Percentiles rank a stretch among this genome's conserved stretches.
Conservation (phyloP, 2,888 invertebrate genomes). For the Hoplodrina ambigua region DNA sequence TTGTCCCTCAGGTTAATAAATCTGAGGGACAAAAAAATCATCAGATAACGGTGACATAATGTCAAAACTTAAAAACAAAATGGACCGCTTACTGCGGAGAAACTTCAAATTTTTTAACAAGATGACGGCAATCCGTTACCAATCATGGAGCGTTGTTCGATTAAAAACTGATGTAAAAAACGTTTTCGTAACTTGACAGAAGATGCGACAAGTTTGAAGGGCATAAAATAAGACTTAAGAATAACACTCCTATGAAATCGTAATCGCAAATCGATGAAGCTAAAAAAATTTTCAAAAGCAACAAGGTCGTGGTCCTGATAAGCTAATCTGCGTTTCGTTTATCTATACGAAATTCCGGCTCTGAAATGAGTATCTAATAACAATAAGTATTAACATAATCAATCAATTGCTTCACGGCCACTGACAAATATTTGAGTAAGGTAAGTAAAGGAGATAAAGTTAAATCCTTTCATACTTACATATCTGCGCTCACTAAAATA, state of each 20-base stretch:
- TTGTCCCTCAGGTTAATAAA: background rate
- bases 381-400: slow-evolving; percentile 43
- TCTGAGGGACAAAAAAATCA: no score
- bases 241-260: slow-evolving; percentile 10
- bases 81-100: slow-evolving; percentile 1
- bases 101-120: slow-evolving; percentile 16
- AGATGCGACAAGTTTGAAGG: slow-evolving; percentile 14
- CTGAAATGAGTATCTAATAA: slow-evolving; percentile 41
- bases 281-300: slow-evolving; percentile 36
- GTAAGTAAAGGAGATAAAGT: background rate
- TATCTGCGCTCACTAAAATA: background rate
- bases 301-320: slow-evolving; percentile 62
- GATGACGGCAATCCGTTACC: slow-evolving; percentile 58
- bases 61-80: background rate
- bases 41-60: background rate
- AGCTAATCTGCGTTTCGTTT: slow-evolving; percentile 44
- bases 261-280: slow-evolving; percentile 25
- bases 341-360: slow-evolving; percentile 54
- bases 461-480: background rate
- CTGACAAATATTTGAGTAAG: background rate
- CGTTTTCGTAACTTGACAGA: slow-evolving; percentile 63
- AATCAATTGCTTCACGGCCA: slow-evolving; percentile 33
- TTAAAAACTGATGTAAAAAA: slow-evolving; percentile 67
- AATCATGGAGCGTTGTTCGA: slow-evolving; percentile 59
- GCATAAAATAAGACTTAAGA: slow-evolving; percentile 8